Conservation (phyloP, 2,888 invertebrate species). For the Euzophera pinguis region DNA sequence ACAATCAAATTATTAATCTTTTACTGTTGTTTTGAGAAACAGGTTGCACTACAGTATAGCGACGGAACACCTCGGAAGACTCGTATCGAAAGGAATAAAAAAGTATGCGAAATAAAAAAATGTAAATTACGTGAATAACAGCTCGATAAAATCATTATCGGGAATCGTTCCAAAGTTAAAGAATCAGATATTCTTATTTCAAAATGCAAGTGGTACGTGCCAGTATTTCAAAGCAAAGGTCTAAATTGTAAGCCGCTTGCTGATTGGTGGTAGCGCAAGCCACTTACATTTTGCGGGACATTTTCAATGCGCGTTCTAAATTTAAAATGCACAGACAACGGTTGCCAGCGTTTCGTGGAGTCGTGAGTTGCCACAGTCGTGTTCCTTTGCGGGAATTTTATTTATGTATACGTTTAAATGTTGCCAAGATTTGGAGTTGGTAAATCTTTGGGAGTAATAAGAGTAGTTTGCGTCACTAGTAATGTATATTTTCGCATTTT, state of each 20-base stretch:
- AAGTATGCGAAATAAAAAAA: too few species aligned
- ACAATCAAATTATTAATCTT: too few species aligned
- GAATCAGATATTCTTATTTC: neutral
- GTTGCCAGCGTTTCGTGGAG: neutral
- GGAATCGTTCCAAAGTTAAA: neutral
- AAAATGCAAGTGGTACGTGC: neutral
- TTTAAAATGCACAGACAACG: constrained; percentile 8
- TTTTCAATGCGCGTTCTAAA: constrained; percentile 5
- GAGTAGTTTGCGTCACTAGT: too few species aligned
- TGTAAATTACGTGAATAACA: too few species aligned
- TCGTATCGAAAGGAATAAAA: too few species aligned
- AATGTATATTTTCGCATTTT: too few species aligned
- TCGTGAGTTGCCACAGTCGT: neutral
- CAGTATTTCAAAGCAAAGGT: neutral
- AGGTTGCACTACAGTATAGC: too few species aligned
- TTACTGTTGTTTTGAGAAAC: too few species aligned
- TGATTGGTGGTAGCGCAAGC: constrained; percentile 3
- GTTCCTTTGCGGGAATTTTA: neutral
- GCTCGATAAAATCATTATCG: too few species aligned
- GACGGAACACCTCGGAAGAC: too few species aligned
- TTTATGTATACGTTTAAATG: neutral
- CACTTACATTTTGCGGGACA: constrained; percentile 1
- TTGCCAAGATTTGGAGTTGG: neutral
- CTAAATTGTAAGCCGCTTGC: neutral
- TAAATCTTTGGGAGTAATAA: neutral